Evolutionary conservation across 2,797 vertebrate species (phyloP), one percentile per base, ranked within the genome.

Genomic region (Argyrosomus regius): DNA sequence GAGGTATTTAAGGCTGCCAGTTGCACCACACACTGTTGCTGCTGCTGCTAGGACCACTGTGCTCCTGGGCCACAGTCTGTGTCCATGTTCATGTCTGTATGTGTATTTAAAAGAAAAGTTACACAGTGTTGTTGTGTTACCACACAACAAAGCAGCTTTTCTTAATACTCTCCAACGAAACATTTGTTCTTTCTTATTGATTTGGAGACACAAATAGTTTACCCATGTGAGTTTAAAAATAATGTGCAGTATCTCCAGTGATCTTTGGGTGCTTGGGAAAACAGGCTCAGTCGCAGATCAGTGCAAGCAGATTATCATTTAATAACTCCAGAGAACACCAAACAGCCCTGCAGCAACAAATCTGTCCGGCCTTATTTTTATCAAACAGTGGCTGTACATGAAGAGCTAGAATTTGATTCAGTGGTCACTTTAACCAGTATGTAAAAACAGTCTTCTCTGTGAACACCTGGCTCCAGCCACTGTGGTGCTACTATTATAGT

Each of bases 261-360:
- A 54, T 63, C 24, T 53, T 14, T 59, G 53, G 58, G 56, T 64
- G 49, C n/a, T 69, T 13, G 26, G 54, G 54, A 54, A 61, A 73
- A 17, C 20, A 78, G 57, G 52, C 52, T 57, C 69, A 70, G 65
- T 7, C 52, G 74, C 66, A 72, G 80, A 72, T 75, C 54, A 58
- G 62, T 43, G 49, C 26, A 48, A 72, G 65, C 75, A 72, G 78
- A 85, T 78, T 52, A 75, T 77, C 22, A 22, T 64, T 69, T 67
- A 68, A 70, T 81, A 58, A 82, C 74, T 81, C 39, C 39, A 77
- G 68, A 79, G 78, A 60, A 56, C 63, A 54, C 31, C 57, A 72
- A 78, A 82, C 50, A 67, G 59, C 39, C 69, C 75, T 1, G 62
- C 26, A 70, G 78, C 70, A 65, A 75, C 49, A 77, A 59, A 62